A percentile compares a stretch with the other conserved stretches of the same genome.
Conservation (phyloP, 2,888 invertebrate species). For the Pseudeuparius sepicola region DNA sequence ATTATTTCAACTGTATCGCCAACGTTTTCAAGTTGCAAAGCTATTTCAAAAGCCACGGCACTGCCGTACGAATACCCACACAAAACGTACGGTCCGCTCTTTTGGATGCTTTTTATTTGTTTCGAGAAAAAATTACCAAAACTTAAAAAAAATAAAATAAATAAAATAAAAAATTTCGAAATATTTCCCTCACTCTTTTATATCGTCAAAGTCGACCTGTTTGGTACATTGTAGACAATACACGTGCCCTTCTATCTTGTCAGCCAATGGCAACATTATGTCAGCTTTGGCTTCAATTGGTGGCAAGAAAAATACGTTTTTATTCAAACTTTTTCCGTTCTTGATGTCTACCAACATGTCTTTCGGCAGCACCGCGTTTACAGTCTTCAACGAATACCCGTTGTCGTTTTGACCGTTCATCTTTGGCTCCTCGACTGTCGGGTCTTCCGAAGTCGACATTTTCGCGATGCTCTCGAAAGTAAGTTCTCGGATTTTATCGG, state of each 20-base stretch:
- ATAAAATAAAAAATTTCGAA: too few relatives aligned
- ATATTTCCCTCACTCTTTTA: conserved; percentile 15
- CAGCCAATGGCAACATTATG: conserved; percentile 17
- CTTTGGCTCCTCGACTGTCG: background rate
- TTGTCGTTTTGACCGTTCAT: background rate
- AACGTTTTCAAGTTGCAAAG: conserved; percentile 18
- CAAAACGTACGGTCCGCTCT: conserved; percentile 21
- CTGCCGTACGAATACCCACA: conserved; percentile 24
- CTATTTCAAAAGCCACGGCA: conserved; percentile 19
- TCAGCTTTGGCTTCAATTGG: conserved; percentile 22
- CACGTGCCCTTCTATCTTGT: conserved; percentile 18
- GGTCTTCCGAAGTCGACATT: conserved; percentile 7
- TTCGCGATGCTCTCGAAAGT: conserved; percentile 19
- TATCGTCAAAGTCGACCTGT: conserved; percentile 14
- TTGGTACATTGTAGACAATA: conserved; percentile 21
- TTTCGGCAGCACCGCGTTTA: too few relatives aligned
- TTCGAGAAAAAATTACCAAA: too few relatives aligned
- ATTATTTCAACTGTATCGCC: conserved; percentile 19
- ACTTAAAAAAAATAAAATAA: too few relatives aligned
- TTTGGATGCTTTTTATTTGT: conserved; percentile 17
- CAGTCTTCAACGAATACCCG: too few relatives aligned
- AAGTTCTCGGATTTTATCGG: conserved; percentile 22
- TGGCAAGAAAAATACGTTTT: conserved; percentile 23
- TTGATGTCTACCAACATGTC: too few relatives aligned
- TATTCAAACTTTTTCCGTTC: too few relatives aligned